A percentile compares a stretch with the other conserved stretches of the same genome.
Conservation (phyloP, 1,140 invertebrate genomes). For the Hormaphis cornu region DNA sequence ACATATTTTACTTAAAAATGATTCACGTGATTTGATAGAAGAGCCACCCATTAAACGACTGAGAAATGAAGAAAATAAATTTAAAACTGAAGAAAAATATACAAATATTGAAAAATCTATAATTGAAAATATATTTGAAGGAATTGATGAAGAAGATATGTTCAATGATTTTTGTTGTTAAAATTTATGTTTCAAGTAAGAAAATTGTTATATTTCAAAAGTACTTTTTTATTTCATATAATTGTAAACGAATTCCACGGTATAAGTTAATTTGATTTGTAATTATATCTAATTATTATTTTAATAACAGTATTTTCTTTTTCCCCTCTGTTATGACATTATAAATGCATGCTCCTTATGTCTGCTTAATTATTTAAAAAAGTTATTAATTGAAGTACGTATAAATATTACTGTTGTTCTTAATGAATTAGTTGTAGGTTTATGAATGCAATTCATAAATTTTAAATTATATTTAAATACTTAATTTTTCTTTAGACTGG, state of each 20-base stretch:
- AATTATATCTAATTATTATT: neutral
- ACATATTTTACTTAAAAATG: neutral
- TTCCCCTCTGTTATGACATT: neutral
- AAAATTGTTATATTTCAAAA: neutral
- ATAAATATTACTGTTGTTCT: too few relatives aligned
- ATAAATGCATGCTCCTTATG: too few relatives aligned
- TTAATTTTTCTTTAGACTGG: too few relatives aligned
- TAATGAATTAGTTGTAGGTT: too few relatives aligned
- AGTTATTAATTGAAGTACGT: too few relatives aligned
- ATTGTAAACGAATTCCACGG: neutral
- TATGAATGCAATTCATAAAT: too few relatives aligned
- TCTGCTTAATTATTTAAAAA: too few relatives aligned
- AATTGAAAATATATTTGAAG: conserved; percentile 19
- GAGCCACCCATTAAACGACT: conserved; percentile 1
- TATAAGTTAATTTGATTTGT: neutral
- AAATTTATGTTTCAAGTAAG: neutral
- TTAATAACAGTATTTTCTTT: neutral
- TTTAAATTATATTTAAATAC: too few relatives aligned
- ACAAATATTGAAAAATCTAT: neutral
- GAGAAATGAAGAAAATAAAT: neutral
- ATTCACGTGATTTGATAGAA: neutral
- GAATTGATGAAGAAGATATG: conserved; percentile 1
- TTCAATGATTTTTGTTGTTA: conserved; percentile 27
- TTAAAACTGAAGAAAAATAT: neutral
- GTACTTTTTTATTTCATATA: neutral